Percentiles rank a stretch among this genome's conserved stretches.
Conservation (phyloP, 2,888 invertebrate genomes). For the Tortricodes alternella region DNA sequence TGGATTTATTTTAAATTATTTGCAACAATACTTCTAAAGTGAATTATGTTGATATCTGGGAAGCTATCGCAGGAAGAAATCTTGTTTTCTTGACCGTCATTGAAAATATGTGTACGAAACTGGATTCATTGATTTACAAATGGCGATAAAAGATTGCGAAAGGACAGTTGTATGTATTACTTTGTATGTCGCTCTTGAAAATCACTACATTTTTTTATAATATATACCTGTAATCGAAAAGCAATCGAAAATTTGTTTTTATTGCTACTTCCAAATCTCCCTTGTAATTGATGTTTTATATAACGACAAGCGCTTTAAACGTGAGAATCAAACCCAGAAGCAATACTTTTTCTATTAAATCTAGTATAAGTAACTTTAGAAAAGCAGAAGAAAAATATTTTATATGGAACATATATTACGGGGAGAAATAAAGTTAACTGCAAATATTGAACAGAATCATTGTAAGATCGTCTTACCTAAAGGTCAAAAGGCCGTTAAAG, state of each 20-base stretch:
- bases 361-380: conserved; percentile 19
- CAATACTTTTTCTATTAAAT: conserved; percentile 27
- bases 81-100: conserved; percentile 5
- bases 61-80: conserved; percentile 6
- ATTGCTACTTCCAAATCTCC: conserved; percentile 22
- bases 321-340: conserved; percentile 18
- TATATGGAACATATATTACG: conserved; percentile 32
- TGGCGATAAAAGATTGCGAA: conserved; percentile 7
- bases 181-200: conserved; percentile 13
- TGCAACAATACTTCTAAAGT: conserved; percentile 2
- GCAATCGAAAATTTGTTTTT: conserved; percentile 12
- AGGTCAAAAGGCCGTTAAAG: conserved; percentile 20
- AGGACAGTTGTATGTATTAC: conserved; percentile 11
- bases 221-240: conserved; percentile 11
- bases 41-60: conserved; percentile 15
- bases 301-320: conserved; percentile 12
- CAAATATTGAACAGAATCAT: conserved; percentile 36
- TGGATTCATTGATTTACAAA: conserved; percentile 7
- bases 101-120: background rate
- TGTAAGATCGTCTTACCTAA: conserved; percentile 29
- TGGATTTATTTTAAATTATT: conserved; percentile 29
- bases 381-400: conserved; percentile 23
- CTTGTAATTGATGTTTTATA: conserved; percentile 31
- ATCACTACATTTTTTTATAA: conserved; percentile 7
- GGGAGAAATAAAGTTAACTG: conserved; percentile 35